Evolutionary conservation across 2,888 invertebrate species (phyloP).

Genomic region (Sinohyriopsis cumingii): DNA sequence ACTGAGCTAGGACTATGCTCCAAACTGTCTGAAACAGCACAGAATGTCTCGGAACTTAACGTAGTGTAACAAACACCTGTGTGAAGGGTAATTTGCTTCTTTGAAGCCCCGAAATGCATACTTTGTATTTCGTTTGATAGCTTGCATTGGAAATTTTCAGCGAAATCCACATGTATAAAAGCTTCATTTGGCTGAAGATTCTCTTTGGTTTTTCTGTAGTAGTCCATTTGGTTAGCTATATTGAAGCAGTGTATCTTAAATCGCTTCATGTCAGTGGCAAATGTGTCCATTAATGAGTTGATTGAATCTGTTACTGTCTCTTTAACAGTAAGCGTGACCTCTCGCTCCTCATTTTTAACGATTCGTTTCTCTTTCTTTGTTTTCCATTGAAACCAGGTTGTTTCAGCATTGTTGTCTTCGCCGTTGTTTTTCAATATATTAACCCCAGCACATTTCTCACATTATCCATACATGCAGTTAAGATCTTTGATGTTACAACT

Average conservation of each 20-base stretch:
- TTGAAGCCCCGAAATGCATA: constrained; percentile 18
- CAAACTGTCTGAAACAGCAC: constrained; percentile 12
- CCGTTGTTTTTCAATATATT: neutral
- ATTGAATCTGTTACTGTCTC: constrained; percentile 1
- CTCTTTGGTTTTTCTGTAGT: too few relatives aligned
- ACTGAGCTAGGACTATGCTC: constrained; percentile 15
- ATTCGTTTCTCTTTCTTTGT: constrained; percentile 10
- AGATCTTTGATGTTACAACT: too few relatives aligned
- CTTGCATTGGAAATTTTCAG: constrained; percentile 17
- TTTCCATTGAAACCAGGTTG: constrained; percentile 9
- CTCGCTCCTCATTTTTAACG: constrained; percentile 7
- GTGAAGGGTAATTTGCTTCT: constrained; percentile 14
- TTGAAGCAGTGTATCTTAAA: neutral
- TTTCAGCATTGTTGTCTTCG: constrained; percentile 1
- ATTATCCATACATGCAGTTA: too few relatives aligned
- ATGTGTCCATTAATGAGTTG: constrained; percentile 1
- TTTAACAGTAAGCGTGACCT: constrained; percentile 6
- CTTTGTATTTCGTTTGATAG: constrained; percentile 15
- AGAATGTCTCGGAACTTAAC: constrained; percentile 2
- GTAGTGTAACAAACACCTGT: constrained; percentile 12
- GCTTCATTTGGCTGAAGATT: neutral
- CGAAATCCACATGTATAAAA: constrained; percentile 17
- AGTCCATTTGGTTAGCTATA: too few relatives aligned
- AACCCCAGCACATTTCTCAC: neutral
- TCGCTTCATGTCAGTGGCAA: constrained; percentile 1